Conservation (phyloP, 64 coral and sea anemone species). For the Platygyra sinensis region DNA sequence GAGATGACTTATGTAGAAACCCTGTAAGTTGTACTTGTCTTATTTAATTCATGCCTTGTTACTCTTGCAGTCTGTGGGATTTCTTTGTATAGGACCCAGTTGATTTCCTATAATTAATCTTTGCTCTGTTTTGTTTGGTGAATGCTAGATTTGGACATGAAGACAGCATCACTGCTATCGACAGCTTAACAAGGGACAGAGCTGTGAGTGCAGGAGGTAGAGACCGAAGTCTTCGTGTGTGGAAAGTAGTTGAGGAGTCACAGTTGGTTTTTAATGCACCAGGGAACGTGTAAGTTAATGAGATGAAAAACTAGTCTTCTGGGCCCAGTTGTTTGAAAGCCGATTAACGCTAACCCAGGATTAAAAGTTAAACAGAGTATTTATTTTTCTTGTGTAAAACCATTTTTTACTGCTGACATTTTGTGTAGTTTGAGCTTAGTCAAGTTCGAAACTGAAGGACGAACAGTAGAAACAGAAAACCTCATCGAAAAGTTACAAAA, state of each 20-base stretch:
- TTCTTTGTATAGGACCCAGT: too few relatives aligned
- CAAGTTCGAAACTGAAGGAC: too few relatives aligned
- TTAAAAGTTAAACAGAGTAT: too few relatives aligned
- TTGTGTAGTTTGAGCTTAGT: too few relatives aligned
- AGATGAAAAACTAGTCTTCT: neutral
- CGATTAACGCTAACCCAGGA: too few relatives aligned
- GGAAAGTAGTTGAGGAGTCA: conserved; percentile 92
- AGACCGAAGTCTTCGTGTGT: conserved; percentile 87
- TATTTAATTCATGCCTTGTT: too few relatives aligned
- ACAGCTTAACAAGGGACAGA: conserved; percentile 84
- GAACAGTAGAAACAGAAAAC: too few relatives aligned
- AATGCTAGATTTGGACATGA: conserved; percentile 85
- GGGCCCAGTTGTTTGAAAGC: too few relatives aligned
- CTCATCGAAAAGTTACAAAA: too few relatives aligned
- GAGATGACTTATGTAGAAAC: conserved; percentile 99
- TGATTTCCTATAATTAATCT: neutral
- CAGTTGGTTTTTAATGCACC: conserved; percentile 88
- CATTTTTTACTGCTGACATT: too few relatives aligned
- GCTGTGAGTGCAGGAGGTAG: conserved; percentile 86
- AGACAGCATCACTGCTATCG: conserved; percentile 84
- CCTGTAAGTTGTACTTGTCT: conserved; percentile 94
- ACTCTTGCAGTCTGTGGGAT: too few relatives aligned
- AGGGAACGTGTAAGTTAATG: conserved; percentile 50
- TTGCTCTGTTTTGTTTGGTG: neutral
- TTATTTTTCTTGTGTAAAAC: too few relatives aligned